A percentile compares a stretch with the other conserved stretches of the same genome.
Evolutionary conservation across 92 coral and sea anemone genomes (phyloP).

Genomic region (Anthopleura xanthogrammica): DNA sequence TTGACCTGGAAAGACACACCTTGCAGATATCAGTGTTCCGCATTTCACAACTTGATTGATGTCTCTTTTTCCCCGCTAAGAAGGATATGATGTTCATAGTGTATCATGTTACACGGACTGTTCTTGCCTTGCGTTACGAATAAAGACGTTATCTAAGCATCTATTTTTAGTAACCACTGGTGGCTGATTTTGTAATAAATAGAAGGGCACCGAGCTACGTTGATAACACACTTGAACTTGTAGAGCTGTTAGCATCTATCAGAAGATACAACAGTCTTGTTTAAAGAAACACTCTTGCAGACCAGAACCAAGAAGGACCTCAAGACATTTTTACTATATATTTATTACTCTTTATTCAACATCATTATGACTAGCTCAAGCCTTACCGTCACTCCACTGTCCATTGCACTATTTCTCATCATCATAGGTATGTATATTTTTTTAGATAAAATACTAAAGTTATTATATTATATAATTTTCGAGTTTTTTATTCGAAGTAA

Average conservation of each 20-base stretch:
- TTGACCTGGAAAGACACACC: conserved; percentile 2
- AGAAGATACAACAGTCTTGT: background rate
- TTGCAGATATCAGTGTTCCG: background rate
- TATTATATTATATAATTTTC: too few species aligned
- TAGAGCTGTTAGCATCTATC: background rate
- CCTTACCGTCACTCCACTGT: background rate
- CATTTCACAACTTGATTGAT: background rate
- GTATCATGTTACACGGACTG: background rate
- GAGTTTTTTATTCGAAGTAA: too few species aligned
- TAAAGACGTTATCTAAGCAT: background rate
- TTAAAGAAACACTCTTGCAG: background rate
- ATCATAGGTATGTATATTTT: background rate
- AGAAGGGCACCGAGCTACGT: background rate
- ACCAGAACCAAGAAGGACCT: background rate
- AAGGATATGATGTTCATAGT: background rate
- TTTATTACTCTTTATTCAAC: background rate
- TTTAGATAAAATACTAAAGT: background rate
- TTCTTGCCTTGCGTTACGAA: background rate
- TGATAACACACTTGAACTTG: background rate
- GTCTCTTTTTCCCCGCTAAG: background rate
- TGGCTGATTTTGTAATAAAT: background rate
- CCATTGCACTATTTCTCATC: background rate
- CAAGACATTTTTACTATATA: background rate
- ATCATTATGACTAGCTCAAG: background rate
- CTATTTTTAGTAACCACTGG: background rate